Evolutionary conservation across 64 coral and sea anemone species (phyloP).

Genomic region (Orbicella faveolata): DNA sequence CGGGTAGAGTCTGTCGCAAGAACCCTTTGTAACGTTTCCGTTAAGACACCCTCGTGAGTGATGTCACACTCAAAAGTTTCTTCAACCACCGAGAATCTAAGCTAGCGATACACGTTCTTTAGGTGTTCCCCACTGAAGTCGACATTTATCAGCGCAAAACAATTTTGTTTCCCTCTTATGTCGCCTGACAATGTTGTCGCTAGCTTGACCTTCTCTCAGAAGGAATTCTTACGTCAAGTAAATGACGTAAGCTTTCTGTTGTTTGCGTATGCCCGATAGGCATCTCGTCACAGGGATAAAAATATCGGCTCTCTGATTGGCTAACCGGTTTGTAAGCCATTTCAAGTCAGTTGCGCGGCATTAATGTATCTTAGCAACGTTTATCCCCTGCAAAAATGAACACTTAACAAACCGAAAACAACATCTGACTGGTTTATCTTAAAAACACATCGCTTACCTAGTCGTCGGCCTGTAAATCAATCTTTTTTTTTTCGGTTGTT

Average conservation of each 20-base stretch:
- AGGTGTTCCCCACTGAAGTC: background rate
- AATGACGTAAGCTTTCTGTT: background rate
- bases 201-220: background rate
- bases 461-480: background rate
- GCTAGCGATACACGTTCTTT: background rate
- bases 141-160: background rate
- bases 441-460: background rate
- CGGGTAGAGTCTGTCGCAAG: no score
- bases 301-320: background rate
- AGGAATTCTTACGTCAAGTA: background rate
- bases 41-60: no score
- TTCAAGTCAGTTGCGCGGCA: background rate
- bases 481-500: background rate
- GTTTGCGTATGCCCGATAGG: background rate
- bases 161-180: background rate
- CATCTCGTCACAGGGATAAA: background rate
- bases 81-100: no score
- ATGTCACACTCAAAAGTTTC: no score
- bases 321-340: background rate
- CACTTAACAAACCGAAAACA: background rate
- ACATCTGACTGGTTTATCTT: background rate
- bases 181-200: background rate
- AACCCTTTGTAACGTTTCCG: no score
- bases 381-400: background rate
- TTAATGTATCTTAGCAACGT: constrained; percentile 4